These are phyloP conservation scores for Epizoanthus rinbou DNA, from an alignment of 92 coral and sea anemone species.

Conservation along the genomic window DNA sequence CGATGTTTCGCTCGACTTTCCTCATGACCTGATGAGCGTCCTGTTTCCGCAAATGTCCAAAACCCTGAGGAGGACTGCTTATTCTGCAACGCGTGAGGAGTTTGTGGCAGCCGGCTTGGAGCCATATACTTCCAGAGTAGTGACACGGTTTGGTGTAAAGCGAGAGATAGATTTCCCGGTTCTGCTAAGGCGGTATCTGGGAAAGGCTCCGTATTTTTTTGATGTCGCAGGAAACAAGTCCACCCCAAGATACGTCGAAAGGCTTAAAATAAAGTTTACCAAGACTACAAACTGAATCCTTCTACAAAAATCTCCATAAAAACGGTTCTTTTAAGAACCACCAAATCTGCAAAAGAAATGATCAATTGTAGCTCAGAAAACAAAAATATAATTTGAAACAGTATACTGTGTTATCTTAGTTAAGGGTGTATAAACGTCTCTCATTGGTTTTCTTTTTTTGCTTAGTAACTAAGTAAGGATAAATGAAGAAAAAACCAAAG, in stretches of 20 bases:
- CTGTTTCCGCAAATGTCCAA: not conserved
- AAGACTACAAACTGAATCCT: not conserved
- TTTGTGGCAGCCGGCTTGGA: slow-evolving; percentile 16
- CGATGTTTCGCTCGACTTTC: not conserved
- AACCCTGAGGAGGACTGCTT: not conserved
- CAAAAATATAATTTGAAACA: too few species aligned
- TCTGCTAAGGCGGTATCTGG: not conserved
- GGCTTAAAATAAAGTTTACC: not conserved
- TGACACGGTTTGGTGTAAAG: slow-evolving; percentile 9
- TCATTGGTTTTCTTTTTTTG: too few species aligned
- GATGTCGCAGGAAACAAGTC: not conserved
- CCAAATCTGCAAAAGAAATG: not conserved
- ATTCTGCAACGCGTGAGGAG: slow-evolving; percentile 6
- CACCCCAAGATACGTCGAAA: not conserved
- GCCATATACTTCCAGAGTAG: not conserved
- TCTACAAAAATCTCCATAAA: not conserved
- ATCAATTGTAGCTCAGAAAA: not conserved
- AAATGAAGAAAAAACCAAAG: too few species aligned
- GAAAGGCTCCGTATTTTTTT: not conserved
- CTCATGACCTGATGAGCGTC: not conserved
- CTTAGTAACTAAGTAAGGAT: too few species aligned
- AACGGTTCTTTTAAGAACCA: slow-evolving; percentile 5
- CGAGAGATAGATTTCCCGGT: slow-evolving; percentile 18
- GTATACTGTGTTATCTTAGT: too few species aligned
- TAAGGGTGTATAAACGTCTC: too few species aligned